These are phyloP conservation scores for Vireo altiloquus DNA, from an alignment of 2,113 vertebrate genomes.

Conservation along the genomic window DNA sequence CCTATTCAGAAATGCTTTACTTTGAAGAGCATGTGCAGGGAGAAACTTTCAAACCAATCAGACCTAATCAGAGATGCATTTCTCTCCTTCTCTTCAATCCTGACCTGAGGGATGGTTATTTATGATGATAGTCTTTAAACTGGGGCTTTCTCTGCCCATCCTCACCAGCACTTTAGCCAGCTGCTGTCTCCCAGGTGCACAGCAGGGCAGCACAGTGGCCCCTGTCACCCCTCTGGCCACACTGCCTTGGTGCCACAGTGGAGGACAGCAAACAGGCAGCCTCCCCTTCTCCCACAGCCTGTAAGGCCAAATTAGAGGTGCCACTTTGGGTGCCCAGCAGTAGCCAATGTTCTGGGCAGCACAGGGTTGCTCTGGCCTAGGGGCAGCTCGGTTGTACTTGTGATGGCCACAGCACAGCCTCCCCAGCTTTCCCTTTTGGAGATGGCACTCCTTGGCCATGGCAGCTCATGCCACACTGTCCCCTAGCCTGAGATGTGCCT, in stretches of 20 bases:
- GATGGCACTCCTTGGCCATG: not conserved
- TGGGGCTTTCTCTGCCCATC: not conserved
- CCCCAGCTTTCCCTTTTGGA: not conserved
- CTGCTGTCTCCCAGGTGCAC: not conserved
- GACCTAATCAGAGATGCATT: not conserved
- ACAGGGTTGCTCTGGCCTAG: not conserved
- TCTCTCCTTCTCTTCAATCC: not conserved
- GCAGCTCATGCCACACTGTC: not conserved
- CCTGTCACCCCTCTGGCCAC: not conserved
- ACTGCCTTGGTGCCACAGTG: fast-evolving
- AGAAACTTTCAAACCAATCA: not conserved
- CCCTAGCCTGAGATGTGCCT: not conserved
- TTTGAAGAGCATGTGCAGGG: not conserved
- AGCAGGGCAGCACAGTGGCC: fast-evolving
- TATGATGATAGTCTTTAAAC: not conserved
- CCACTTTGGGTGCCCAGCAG: not conserved
- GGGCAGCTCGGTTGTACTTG: not conserved
- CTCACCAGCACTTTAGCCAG: not conserved
- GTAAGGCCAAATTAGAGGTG: not conserved
- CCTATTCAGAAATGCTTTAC: not conserved
- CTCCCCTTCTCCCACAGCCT: not conserved
- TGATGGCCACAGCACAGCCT: not conserved
- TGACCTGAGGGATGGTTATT: not conserved
- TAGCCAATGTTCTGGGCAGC: not conserved
- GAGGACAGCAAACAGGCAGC: not conserved